Evolutionary conservation across 2,797 vertebrate species (phyloP).

Genomic region (Silurus lanzhouensis): DNA sequence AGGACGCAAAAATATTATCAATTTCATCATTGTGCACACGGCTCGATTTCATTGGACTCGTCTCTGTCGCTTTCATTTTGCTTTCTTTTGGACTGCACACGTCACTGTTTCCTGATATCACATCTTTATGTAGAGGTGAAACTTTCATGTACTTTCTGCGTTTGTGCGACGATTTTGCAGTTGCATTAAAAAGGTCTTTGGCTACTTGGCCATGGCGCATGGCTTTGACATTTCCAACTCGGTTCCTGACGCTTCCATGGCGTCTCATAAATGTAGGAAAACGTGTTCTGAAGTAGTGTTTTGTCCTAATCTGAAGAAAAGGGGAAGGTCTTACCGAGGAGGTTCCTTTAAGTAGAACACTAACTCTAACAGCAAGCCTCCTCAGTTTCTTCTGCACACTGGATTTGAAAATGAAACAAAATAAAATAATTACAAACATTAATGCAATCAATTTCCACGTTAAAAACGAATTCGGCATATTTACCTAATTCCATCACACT

Average conservation of each 20-base stretch:
- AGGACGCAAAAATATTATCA: slow-evolving; percentile 74
- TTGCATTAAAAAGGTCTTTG: slow-evolving; percentile 24
- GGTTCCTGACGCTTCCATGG: slow-evolving; percentile 19
- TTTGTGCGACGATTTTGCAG: slow-evolving; percentile 10
- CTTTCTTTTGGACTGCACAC: neutral
- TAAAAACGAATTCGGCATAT: neutral
- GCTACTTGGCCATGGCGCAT: neutral
- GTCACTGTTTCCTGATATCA: neutral
- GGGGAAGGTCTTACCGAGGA: slow-evolving; percentile 26
- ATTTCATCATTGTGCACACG: slow-evolving; percentile 62
- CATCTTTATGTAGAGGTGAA: neutral
- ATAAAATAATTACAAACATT: neutral
- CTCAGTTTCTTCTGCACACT: slow-evolving; percentile 68
- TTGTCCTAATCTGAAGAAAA: slow-evolving; percentile 22
- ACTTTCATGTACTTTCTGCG: neutral
- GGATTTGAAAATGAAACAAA: slow-evolving; percentile 11
- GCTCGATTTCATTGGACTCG: neutral
- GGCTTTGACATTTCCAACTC: slow-evolving; percentile 10
- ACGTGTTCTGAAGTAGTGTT: slow-evolving; percentile 10
- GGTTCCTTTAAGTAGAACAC: slow-evolving; percentile 42
- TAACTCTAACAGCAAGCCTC: slow-evolving; percentile 59
- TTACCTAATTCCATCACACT: slow-evolving; percentile 70
- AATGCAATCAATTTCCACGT: neutral
- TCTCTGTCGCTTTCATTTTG: neutral
- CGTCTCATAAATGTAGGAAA: slow-evolving; percentile 37